Conservation (phyloP, 2,888 invertebrate species). For the Zonitis immaculata region DNA sequence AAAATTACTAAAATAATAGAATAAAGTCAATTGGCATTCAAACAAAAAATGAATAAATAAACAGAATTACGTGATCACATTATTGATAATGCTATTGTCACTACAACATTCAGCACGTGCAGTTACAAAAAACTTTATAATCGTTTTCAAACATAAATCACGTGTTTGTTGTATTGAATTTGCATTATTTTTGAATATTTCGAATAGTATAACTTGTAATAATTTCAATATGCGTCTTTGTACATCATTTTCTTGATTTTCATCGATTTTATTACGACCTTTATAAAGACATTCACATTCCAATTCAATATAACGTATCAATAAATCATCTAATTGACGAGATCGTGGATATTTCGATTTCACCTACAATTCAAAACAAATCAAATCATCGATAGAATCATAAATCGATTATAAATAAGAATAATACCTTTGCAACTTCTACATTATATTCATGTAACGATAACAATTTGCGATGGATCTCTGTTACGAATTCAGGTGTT, state of each 20-base stretch:
- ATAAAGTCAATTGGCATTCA: too few relatives aligned
- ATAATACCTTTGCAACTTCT: slow-evolving; percentile 30
- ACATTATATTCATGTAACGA: slow-evolving; percentile 31
- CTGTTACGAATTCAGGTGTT: slow-evolving; percentile 22
- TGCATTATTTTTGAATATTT: slow-evolving; percentile 18
- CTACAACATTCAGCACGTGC: slow-evolving; percentile 17
- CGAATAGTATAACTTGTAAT: slow-evolving; percentile 18
- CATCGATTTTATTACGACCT: slow-evolving; percentile 7
- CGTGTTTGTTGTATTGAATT: slow-evolving; percentile 14
- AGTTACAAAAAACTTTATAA: slow-evolving; percentile 22
- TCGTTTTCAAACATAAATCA: slow-evolving; percentile 19
- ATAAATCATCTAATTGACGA: slow-evolving; percentile 24
- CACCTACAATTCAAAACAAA: slow-evolving; percentile 23
- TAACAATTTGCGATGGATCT: slow-evolving; percentile 24
- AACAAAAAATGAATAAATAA: background rate
- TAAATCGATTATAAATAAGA: too few relatives aligned
- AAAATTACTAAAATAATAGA: slow-evolving; percentile 20
- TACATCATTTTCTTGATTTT: slow-evolving; percentile 14
- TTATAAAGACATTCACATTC: slow-evolving; percentile 32
- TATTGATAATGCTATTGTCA: slow-evolving; percentile 22
- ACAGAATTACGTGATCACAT: slow-evolving; percentile 25
- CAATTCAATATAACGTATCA: slow-evolving; percentile 33
- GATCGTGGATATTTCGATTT: slow-evolving; percentile 25
- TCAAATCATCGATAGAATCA: too few relatives aligned
- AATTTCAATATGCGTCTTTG: slow-evolving; percentile 20